Conservation (phyloP, 2,797 vertebrate genomes). For the Margarornis squamiger region DNA sequence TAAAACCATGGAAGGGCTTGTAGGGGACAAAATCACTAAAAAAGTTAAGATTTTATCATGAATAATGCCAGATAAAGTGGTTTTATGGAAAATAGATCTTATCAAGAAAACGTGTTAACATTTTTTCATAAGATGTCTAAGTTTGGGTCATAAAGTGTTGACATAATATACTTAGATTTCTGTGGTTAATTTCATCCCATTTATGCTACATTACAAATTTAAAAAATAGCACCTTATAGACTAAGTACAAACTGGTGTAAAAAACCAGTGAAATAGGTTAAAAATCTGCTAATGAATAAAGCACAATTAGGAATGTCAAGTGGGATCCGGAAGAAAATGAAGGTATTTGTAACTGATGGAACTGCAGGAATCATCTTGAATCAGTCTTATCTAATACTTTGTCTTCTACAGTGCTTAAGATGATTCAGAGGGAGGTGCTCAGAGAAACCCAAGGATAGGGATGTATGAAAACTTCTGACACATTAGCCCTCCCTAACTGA, state of each 20-base stretch:
- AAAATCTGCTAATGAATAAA: background rate
- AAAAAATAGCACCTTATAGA: background rate
- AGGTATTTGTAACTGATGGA: background rate
- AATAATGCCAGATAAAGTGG: background rate
- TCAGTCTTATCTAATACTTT: background rate
- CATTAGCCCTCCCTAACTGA: background rate
- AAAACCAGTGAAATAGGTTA: background rate
- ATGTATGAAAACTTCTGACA: background rate
- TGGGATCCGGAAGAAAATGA: background rate
- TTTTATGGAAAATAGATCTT: background rate
- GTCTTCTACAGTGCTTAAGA: background rate
- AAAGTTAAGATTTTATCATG: background rate
- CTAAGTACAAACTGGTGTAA: background rate
- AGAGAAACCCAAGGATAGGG: background rate
- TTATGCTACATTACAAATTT: background rate
- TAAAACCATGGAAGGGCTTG: background rate
- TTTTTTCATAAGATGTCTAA: background rate
- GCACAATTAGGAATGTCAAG: background rate
- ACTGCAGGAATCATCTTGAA: background rate
- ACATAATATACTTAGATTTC: background rate
- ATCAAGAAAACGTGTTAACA: background rate
- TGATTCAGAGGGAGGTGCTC: background rate
- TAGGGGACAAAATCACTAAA: background rate
- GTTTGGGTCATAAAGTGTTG: background rate
- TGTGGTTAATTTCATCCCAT: background rate